Conservation (phyloP, 1,140 invertebrate species). For the Ostrea denselamellosa region DNA sequence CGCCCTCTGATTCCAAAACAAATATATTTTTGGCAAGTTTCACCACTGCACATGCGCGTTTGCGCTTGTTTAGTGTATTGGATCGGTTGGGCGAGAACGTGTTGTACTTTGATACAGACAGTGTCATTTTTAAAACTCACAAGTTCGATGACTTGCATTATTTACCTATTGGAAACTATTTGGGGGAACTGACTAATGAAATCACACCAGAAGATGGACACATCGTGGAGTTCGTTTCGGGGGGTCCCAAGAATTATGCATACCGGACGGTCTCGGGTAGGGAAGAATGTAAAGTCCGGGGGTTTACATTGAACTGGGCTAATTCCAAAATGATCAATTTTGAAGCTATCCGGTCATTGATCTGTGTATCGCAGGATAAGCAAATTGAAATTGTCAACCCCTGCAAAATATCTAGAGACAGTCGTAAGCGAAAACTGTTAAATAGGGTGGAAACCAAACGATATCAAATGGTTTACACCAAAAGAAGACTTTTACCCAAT, state of each 20-base stretch:
- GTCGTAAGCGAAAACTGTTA: slow-evolving; percentile 40
- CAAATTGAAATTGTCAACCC: slow-evolving; percentile 44
- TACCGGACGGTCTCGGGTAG: slow-evolving; percentile 50
- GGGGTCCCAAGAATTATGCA: slow-evolving; percentile 58
- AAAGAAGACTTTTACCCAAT: slow-evolving; percentile 42
- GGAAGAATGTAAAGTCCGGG: slow-evolving; percentile 58
- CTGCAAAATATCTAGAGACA: slow-evolving; percentile 48
- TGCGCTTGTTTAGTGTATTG: slow-evolving; percentile 76
- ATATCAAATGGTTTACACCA: slow-evolving; percentile 54
- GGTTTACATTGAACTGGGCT: slow-evolving; percentile 54
- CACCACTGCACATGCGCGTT: slow-evolving; percentile 76
- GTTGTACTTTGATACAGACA: slow-evolving; percentile 77
- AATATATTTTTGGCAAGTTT: slow-evolving; percentile 76
- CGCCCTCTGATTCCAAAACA: slow-evolving; percentile 51
- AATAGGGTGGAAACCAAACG: slow-evolving; percentile 45
- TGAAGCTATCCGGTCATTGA: slow-evolving; percentile 42
- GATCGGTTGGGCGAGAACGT: slow-evolving; percentile 68
- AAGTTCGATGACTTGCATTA: background rate
- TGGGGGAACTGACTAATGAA: slow-evolving; percentile 57
- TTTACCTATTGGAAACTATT: slow-evolving; percentile 46
- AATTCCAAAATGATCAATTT: slow-evolving; percentile 55
- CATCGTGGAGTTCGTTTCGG: slow-evolving; percentile 56
- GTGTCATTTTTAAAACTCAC: slow-evolving; percentile 61
- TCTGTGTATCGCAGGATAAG: slow-evolving; percentile 40
- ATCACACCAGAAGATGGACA: slow-evolving; percentile 42